These are phyloP conservation scores for Tenodera sinensis DNA, from an alignment of 2,888 invertebrate species.

Conservation along the genomic window DNA sequence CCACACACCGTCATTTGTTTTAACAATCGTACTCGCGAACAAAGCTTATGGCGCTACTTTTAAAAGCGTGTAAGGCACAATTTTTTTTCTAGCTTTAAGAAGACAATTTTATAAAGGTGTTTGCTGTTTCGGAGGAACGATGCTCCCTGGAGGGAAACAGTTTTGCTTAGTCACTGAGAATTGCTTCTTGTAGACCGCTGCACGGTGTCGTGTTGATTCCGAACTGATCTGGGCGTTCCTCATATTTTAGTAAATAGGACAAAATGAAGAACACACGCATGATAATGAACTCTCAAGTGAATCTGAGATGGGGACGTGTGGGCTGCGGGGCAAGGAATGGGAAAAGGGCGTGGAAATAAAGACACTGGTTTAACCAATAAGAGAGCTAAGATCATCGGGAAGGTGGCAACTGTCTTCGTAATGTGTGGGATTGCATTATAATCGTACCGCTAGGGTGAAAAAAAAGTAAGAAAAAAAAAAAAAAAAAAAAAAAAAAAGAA, in stretches of 20 bases:
- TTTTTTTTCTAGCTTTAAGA: no score
- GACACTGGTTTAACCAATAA: constrained; percentile 13
- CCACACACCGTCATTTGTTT: no score
- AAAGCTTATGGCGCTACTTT: no score
- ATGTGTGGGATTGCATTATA: constrained; percentile 6
- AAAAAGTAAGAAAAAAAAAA: neutral
- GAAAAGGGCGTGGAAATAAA: constrained; percentile 14
- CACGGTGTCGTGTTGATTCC: neutral
- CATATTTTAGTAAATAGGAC: neutral
- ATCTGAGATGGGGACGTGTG: neutral
- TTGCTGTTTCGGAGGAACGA: no score
- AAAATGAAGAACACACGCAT: constrained; percentile 2
- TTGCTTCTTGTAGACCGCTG: neutral
- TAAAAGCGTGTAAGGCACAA: no score
- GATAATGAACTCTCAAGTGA: neutral
- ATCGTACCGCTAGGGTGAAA: neutral
- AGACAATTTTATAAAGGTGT: no score
- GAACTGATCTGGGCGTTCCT: constrained; percentile 4
- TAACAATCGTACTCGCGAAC: no score
- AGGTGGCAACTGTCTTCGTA: constrained; percentile 10
- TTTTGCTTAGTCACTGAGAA: neutral
- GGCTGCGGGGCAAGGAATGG: neutral
- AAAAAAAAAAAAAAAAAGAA: neutral
- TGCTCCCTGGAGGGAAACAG: no score
- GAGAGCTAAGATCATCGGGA: constrained; percentile 1